Conservation (phyloP, 64 coral and sea anemone genomes). For the Stylophora pistillata region DNA sequence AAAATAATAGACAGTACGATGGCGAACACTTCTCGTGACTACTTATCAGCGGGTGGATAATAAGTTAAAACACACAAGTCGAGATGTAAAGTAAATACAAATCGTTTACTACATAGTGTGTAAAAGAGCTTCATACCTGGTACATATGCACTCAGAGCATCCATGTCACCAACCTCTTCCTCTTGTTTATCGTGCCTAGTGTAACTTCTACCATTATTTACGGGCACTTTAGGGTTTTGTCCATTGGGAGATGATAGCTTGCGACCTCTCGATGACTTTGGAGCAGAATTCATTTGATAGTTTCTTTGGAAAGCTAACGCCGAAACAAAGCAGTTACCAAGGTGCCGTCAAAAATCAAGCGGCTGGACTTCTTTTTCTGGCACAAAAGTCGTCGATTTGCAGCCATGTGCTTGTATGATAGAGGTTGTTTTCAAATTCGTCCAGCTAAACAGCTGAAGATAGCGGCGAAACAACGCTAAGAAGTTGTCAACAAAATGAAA, state of each 20-base stretch:
- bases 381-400: neutral
- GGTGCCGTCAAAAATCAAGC: neutral
- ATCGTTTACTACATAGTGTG: no score
- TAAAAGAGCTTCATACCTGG: no score
- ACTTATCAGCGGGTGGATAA: neutral
- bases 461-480: neutral
- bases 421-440: neutral
- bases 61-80: neutral
- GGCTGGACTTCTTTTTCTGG: neutral
- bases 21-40: no score
- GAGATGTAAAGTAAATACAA: neutral
- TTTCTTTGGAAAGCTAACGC: neutral
- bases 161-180: neutral
- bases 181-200: neutral
- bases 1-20: no score
- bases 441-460: neutral
- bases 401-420: neutral
- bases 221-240: neutral
- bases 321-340: conserved; percentile 6
- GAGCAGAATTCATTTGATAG: neutral
- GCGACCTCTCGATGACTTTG: conserved; percentile 16
- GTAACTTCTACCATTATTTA: neutral
- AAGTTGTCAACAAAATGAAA: neutral
- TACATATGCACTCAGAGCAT: neutral
- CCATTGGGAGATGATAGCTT: conserved; percentile 14